Base-by-base conservation (phyloP, 2,113 vertebrate genomes). In the Myotis lucifugus region DNA sequence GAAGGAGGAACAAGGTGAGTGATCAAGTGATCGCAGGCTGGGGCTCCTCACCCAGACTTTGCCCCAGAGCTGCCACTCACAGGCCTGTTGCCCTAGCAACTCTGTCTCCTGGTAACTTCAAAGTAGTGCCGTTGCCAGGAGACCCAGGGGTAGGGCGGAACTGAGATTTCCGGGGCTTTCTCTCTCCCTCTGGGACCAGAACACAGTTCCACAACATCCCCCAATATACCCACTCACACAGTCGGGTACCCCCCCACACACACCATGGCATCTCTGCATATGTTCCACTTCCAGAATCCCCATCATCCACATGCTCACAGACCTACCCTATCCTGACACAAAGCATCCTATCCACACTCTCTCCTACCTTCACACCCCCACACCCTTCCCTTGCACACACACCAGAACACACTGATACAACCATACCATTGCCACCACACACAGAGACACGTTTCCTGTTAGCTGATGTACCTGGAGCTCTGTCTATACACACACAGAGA, bases 31-130 rank as follows among this genome's bases (percentile, higher is more conserved):
- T 81, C 13, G 5, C 34, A 76, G 42, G 34, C 76, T 56, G 78
- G 98, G 98, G 97, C 98, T 98, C 97, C 98, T 98, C 98, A 98
- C 97, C 98, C 90, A 94, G 95, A 98, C 98, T 97, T 98, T 97
- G 98, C 98, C 85, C 98, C 98, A 98, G 98, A 98, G 98, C 98
- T 99, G 98, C 98, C 98, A 99, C 98, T 99, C 98, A 98, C 93
- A 95, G 97, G 98, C 46, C 59, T 96, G 98, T 97, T 98, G 98
- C 98, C 98, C 97, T 98, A 98, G 99, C 98, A 99, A 99, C 98
- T 92, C 48, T 12, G 97, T 97, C 85, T 96, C 98, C 85, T 97
- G 94, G 98, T 93, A 97, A 98, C 97, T 94, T 95, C 86, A 84
- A 95, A 97, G 92, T 79, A 91, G 86, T 94, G 85, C 79, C 0